These are phyloP conservation scores for Zaprionus lineosus DNA, from an alignment of 2,888 invertebrate genomes.

Conservation along the genomic window DNA sequence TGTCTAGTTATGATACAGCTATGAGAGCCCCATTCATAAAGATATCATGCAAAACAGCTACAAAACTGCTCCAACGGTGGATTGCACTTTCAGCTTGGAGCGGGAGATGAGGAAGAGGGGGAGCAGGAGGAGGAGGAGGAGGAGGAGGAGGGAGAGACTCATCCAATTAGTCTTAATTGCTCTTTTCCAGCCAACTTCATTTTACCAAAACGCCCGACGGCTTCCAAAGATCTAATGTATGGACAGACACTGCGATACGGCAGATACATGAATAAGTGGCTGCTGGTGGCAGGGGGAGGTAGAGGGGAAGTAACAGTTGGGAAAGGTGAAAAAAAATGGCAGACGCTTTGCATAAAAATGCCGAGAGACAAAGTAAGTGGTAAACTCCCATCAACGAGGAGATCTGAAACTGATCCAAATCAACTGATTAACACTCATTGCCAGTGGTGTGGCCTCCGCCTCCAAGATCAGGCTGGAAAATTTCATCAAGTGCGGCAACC, in stretches of 20 bases:
- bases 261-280: too few relatives aligned
- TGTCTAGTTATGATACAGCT: slow-evolving; percentile 34
- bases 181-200: slow-evolving; percentile 49
- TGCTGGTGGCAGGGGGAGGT: too few relatives aligned
- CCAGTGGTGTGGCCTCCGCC: slow-evolving; percentile 33
- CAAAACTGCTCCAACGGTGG: slow-evolving; percentile 51
- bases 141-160: slow-evolving; percentile 23
- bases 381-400: slow-evolving; percentile 58
- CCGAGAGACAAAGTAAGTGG: slow-evolving; percentile 47
- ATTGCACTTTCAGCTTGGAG: slow-evolving; percentile 48
- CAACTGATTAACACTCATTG: slow-evolving; percentile 60
- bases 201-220: slow-evolving; percentile 37
- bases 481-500: slow-evolving; percentile 43
- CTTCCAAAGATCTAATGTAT: slow-evolving; percentile 16
- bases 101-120: slow-evolving; percentile 24
- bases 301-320: too few relatives aligned
- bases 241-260: too few relatives aligned
- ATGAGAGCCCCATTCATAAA: slow-evolving; percentile 33
- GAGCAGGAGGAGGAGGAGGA: too few relatives aligned
- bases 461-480: slow-evolving; percentile 36
- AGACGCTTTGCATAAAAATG: slow-evolving; percentile 54
- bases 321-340: slow-evolving; percentile 28
- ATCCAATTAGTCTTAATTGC: slow-evolving; percentile 73
- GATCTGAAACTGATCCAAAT: slow-evolving; percentile 61
- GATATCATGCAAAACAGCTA: slow-evolving; percentile 15